phyloP scores from a whole-genome alignment of 2,113 vertebrate genomes.

The Macquaria australasica region DNA sequence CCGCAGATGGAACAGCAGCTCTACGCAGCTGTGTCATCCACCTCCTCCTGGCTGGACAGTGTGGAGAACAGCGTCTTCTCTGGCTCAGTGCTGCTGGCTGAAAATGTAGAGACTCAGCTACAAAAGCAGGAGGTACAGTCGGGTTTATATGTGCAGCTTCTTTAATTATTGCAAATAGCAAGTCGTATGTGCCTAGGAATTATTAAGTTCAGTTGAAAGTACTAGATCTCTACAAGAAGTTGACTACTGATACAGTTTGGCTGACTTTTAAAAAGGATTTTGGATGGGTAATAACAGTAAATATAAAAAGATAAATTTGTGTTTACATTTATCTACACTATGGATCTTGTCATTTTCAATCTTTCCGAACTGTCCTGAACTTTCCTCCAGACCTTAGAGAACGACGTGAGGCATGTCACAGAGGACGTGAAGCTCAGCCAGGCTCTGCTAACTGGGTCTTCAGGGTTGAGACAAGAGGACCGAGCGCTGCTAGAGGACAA shows the following conservation, averaged over 20 bases:
- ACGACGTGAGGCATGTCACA: slow-evolving; percentile 89
- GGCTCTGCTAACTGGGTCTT: slow-evolving; percentile 83
- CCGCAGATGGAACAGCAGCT: slow-evolving; percentile 88
- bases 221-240: neutral
- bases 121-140: slow-evolving; percentile 88
- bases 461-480: slow-evolving; percentile 85
- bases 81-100: slow-evolving; percentile 84
- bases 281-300: neutral
- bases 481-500: slow-evolving; percentile 89
- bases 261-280: neutral
- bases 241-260: neutral
- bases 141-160: neutral
- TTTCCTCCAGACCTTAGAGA: slow-evolving; percentile 86
- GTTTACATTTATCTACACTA: neutral
- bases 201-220: neutral
- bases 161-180: neutral
- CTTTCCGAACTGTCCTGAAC: neutral
- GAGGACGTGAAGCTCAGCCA: slow-evolving; percentile 91
- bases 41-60: slow-evolving; percentile 90
- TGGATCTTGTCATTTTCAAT: neutral
- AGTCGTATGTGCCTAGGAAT: neutral
- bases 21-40: slow-evolving; percentile 87
- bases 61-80: slow-evolving; percentile 90
- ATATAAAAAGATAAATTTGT: neutral
- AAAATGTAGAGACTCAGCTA: slow-evolving; percentile 88